Conservation (phyloP, 2,797 vertebrate species). For the Ctenosaura bakeri region DNA sequence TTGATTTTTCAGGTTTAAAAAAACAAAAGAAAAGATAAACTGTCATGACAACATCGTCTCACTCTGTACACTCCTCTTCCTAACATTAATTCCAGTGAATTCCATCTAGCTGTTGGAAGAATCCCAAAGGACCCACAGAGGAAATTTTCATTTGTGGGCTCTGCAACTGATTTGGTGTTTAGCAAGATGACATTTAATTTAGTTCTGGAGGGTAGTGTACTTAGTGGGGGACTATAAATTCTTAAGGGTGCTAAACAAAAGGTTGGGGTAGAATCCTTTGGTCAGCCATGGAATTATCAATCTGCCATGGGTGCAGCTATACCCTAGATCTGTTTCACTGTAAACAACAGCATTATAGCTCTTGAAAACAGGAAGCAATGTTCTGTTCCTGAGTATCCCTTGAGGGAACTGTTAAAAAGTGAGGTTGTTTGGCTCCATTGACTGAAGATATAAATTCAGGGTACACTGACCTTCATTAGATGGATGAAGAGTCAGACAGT, state of each 20-base stretch:
- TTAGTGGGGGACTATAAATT: background rate
- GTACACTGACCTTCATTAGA: constrained; percentile 47
- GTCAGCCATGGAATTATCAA: background rate
- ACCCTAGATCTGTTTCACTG: background rate
- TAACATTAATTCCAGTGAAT: background rate
- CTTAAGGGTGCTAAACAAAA: background rate
- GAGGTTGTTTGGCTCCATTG: constrained; percentile 39
- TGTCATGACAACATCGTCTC: background rate
- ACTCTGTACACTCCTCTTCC: background rate
- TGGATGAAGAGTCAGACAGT: constrained; percentile 37
- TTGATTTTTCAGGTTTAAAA: background rate
- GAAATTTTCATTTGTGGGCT: background rate
- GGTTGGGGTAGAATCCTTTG: background rate
- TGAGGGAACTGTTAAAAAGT: constrained; percentile 32
- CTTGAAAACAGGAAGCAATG: background rate
- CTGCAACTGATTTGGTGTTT: background rate
- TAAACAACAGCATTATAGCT: background rate
- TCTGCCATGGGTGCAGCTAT: background rate
- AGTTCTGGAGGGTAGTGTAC: background rate
- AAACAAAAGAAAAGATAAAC: background rate
- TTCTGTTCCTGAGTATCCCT: background rate
- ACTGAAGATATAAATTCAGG: constrained; percentile 43
- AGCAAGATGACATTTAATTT: background rate
- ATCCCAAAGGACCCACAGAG: background rate
- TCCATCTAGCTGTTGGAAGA: background rate